Percentiles rank a stretch among this genome's conserved stretches.
These are phyloP conservation scores for Ectropis crepuscularia DNA, from an alignment of 2,888 invertebrate genomes.

Conservation along the genomic window DNA sequence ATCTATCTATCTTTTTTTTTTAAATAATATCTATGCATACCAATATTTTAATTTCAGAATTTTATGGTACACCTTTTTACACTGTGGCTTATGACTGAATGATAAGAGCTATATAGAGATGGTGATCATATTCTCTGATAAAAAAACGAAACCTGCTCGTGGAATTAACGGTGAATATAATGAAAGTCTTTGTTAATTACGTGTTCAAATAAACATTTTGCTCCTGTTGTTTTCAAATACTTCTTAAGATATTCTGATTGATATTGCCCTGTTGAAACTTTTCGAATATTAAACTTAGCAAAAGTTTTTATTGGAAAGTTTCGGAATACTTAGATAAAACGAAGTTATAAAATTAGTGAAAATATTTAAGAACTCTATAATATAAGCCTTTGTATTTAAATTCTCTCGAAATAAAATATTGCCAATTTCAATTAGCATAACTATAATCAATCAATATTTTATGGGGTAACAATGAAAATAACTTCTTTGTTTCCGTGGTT, in stretches of 20 bases:
- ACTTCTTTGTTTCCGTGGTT: too few relatives aligned
- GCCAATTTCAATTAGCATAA: too few relatives aligned
- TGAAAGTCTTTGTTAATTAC: constrained; percentile 2
- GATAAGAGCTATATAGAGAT: too few relatives aligned
- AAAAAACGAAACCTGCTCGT: constrained; percentile 8
- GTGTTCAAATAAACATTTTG: constrained; percentile 34
- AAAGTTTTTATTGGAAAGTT: constrained; percentile 46
- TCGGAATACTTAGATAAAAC: constrained; percentile 40
- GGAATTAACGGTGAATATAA: background rate
- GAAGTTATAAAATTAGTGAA: constrained; percentile 38
- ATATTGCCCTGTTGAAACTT: constrained; percentile 42
- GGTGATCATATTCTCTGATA: too few relatives aligned
- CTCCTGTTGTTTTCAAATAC: constrained; percentile 34
- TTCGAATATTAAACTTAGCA: constrained; percentile 48
- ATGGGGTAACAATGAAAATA: too few relatives aligned
- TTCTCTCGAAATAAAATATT: background rate
- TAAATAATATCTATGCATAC: too few relatives aligned
- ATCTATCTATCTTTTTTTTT: too few relatives aligned
- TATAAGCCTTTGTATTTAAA: too few relatives aligned
- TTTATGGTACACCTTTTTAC: too few relatives aligned
- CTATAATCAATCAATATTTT: too few relatives aligned
- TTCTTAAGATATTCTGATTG: constrained; percentile 44
- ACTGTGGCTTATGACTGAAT: too few relatives aligned
- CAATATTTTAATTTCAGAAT: too few relatives aligned
- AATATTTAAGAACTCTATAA: constrained; percentile 2